Base-by-base conservation (phyloP, 1,140 invertebrate genomes). In the Spodoptera frugiperda region DNA sequence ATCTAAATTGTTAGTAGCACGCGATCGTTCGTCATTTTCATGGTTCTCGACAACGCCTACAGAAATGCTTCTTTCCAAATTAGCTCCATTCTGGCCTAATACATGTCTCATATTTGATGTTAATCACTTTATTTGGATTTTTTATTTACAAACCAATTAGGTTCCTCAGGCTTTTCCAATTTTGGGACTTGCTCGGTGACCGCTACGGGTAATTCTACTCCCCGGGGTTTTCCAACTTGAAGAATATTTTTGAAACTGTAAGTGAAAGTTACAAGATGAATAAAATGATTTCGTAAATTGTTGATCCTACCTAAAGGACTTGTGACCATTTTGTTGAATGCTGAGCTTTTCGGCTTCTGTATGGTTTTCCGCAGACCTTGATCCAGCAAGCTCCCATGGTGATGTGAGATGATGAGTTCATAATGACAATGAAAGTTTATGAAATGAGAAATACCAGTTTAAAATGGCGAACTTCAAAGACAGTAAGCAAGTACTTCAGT, bases 1-100 rank as follows among this genome's bases (percentile, higher is more conserved):
- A 53, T 67, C 73, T 78, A 54, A 78, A 73, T 73, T 53, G 49
- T 49, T 55, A 30, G 57, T 57, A 15, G 49, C 76, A 79, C 67
- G 73, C 73, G 59, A 74, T 17, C 12, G 39, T 73, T 55, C 39
- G 63, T 51, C 68, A 55, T 71, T 15, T 39, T 63, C 19, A 65
- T 17, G 44, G 44, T 14, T 65, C 12, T 65, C 39, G 44, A 21
- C 49, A 21, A 65, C 44, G 61, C 61, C 44, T 65, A 65, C 61
- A 44, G 33, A 44, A 44, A 61, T 44, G 39, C 30, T 44, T 30
- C n/a, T 39, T 17, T 61, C 57, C 15, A 44, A 17, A 44, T 44
- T 61, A 57, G 54, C 21, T 57, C 30, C 21, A 57, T 25, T 55
- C 10, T 21, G 21, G 21, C 54, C 21, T 30, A 57, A 57, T 21